A percentile compares a stretch with the other conserved stretches of the same genome.
Conservation (phyloP, 2,888 invertebrate species). For the Patella pellucida region DNA sequence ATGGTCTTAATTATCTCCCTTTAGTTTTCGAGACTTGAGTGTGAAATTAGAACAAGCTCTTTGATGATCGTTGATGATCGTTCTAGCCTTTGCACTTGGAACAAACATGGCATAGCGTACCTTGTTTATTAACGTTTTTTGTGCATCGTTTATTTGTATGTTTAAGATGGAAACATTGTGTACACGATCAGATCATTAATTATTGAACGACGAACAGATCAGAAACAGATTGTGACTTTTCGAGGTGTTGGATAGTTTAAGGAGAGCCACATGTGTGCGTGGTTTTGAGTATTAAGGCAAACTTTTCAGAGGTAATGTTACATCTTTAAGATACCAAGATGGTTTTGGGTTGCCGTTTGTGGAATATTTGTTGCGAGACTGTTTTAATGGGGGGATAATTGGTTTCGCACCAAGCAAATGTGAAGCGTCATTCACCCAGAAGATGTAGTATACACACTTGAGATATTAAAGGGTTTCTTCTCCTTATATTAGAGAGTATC, state of each 20-base stretch:
- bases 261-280: neutral
- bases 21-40: neutral
- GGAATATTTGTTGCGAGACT: conserved; percentile 10
- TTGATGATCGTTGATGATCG: conserved; percentile 1
- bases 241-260: neutral
- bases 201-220: neutral
- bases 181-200: neutral
- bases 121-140: conserved; percentile 1
- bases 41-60: conserved; percentile 4
- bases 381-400: conserved; percentile 8
- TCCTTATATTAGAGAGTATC: too few species aligned
- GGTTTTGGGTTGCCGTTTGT: too few species aligned
- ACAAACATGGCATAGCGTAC: too few species aligned
- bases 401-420: neutral
- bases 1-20: conserved; percentile 5
- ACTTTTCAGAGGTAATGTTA: neutral
- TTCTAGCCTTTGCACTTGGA: too few species aligned
- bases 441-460: too few species aligned
- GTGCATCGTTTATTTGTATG: neutral
- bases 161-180: neutral
- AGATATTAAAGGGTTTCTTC: too few species aligned
- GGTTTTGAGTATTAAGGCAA: neutral
- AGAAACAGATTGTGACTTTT: neutral
- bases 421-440: too few species aligned
- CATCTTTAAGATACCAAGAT: too few species aligned